phyloP scores from a whole-genome alignment of 1,140 invertebrate species.

The Pseudobourletiella spinata region DNA sequence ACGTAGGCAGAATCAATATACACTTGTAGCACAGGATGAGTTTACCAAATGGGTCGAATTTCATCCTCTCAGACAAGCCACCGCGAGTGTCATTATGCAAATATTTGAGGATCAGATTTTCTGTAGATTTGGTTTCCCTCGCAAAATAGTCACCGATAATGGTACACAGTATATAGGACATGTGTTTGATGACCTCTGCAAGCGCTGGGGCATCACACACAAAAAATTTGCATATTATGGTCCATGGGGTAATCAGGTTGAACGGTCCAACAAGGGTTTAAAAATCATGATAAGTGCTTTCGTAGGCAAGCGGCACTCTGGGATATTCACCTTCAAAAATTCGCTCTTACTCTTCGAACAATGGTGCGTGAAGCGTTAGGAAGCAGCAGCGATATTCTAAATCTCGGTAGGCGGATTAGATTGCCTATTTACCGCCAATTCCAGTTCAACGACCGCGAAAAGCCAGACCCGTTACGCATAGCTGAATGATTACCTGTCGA shows the following conservation, averaged over 20 bases:
- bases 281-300: constrained; percentile 41
- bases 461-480: background rate
- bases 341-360: constrained; percentile 43
- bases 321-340: constrained; percentile 39
- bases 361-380: constrained; percentile 38
- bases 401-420: constrained; percentile 40
- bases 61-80: constrained; percentile 34
- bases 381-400: constrained; percentile 41
- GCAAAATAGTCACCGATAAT: constrained; percentile 38
- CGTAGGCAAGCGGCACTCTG: constrained; percentile 40
- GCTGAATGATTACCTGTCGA: background rate
- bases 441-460: background rate
- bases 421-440: constrained; percentile 12
- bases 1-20: constrained; percentile 26
- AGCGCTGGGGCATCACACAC: constrained; percentile 10
- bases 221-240: constrained; percentile 39
- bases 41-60: constrained; percentile 38
- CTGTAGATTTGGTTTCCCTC: constrained; percentile 36
- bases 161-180: constrained; percentile 22
- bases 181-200: constrained; percentile 6
- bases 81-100: constrained; percentile 36
- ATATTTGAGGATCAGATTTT: constrained; percentile 36
- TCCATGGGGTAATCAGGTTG: constrained; percentile 41
- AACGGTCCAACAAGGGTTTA: constrained; percentile 42
- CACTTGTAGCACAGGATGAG: constrained; percentile 38